Evolutionary conservation across 37 sponge, comb jelly and placozoan species (phyloP), one percentile per base, ranked within the genome.

Genomic region (Geodia barretti): DNA sequence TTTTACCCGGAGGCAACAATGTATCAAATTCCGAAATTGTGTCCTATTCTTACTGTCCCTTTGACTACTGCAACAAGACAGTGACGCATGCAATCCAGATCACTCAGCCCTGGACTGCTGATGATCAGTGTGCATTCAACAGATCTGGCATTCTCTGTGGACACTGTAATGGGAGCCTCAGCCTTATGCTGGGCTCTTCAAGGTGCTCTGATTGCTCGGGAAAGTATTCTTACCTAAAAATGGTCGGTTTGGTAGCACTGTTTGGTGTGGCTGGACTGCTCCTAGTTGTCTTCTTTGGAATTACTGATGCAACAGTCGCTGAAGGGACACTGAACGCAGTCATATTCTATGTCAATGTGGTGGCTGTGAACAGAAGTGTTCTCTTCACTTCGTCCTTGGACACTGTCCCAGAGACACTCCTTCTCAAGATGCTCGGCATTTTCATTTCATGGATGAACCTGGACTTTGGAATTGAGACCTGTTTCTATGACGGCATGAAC

Each of bases 81-180:
- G 14, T 17, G 7, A 14, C 14, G 7, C 14, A 47, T 47, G n/a
- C 34, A 54, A 23, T 20, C 35, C 31, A 70, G 11, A 40, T 1
- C 23, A 33, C 54, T 31, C 1, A 60, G 1, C 33, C 26, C 2
- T 31, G 41, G 20, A 62, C 2, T 19, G 39, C 70, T 41, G 77
- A 87, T 62, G 38, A 28, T 17, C 88, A 87, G 77, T 87, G 88
- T 76, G 23, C 14, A 1, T 76, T 69, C 72, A 70, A 81, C n/a
- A n/a, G 88, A 2, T 64, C 77, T 23, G 82, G 82, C 7, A 31
- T 81, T 29, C 42, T 81, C 26, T 87, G 88, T 76, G 83, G 88
- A 11, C 34, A 65, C 4, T 87, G 88, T 71, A 41, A 35, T 0
- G 26, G 38, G 41, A 62, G 63, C 4, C 32, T 33, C 17, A 87